Evolutionary conservation across 2,888 invertebrate species (phyloP), one percentile per base, ranked within the genome.

Genomic region (Cerceris ruficornis): DNA sequence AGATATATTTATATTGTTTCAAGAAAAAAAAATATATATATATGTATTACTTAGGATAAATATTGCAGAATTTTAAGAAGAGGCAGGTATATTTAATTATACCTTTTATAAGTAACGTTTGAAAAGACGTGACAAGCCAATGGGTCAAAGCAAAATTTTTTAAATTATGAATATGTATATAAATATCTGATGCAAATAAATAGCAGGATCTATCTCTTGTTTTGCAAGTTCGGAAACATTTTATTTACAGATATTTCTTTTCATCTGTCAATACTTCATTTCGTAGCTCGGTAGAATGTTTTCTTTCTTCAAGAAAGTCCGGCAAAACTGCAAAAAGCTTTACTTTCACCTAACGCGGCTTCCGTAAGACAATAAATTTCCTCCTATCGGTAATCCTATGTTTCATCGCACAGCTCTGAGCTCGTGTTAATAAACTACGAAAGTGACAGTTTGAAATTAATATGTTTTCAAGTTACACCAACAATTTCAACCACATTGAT

Each of bases 1-100:
- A 49, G 57, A 58, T 69, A 67, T 62, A 69, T 79, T 81, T 83
- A 67, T 78, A 83, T 83, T 64, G 81, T 86, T 81, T 79, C 75
- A 78, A 77, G 17, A 52, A 64, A 28, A 28, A 28, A 28, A 66
- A 61, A 46, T 79, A 66, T 68, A 77, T 49, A 68, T 59, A 42
- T 76, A 60, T 65, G 58, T 76, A 69, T 69, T 75, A 80, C 28
- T 62, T 74, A 74, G 72, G 28, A 71, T 66, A 76, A 46, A 52
- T 64, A 28, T 59, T 52, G 75, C 57, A 64, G 60, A 80, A 66
- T 66, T 78, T 57, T 75, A 50, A 71, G 52, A 15, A 58, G n/a
- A 28, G 4, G 43, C 70, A 64, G 52, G 58, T 72, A 58, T 66
- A 55, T 61, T 46, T 17, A 28, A 46, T 46, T 17, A 60, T 80